A percentile compares a stretch with the other conserved stretches of the same genome.
These are phyloP conservation scores for Cyprinus carpio DNA, from an alignment of 2,113 vertebrate species.

Conservation along the genomic window DNA sequence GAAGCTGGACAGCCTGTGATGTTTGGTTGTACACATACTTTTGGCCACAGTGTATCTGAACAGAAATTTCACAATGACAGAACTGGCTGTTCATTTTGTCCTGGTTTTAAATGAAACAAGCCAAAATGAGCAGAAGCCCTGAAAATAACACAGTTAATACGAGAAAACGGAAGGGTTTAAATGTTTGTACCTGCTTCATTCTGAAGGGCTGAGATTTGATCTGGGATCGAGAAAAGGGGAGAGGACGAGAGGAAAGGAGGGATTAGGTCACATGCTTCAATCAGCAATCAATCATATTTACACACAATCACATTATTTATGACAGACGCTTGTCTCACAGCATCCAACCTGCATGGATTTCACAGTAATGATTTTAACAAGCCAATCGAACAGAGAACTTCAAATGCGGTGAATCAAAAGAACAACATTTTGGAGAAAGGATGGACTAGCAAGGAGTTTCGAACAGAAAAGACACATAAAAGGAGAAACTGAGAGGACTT, in stretches of 20 bases:
- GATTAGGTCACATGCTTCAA: constrained; percentile 62
- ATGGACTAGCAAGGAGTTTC: constrained; percentile 32
- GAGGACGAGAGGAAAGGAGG: constrained; percentile 62
- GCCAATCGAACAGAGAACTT: constrained; percentile 8
- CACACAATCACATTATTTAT: constrained; percentile 26
- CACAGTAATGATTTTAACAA: constrained; percentile 44
- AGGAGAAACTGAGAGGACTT: background rate
- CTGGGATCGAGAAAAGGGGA: constrained; percentile 63
- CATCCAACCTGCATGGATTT: constrained; percentile 38
- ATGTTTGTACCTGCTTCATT: constrained; percentile 85
- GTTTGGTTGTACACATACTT: background rate
- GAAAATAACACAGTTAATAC: constrained; percentile 15
- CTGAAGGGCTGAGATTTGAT: constrained; percentile 83
- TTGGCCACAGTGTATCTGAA: constrained; percentile 5
- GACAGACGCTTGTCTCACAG: constrained; percentile 28
- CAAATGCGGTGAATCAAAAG: background rate
- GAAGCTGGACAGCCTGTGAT: background rate
- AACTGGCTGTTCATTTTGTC: constrained; percentile 32
- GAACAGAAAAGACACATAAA: constrained; percentile 53
- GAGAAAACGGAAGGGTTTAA: constrained; percentile 50
- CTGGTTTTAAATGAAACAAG: background rate
- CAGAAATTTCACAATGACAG: constrained; percentile 2
- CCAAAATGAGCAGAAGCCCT: constrained; percentile 8
- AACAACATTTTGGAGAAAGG: background rate
- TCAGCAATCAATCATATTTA: constrained; percentile 50